Evolutionary conservation across 2,888 invertebrate genomes (phyloP).

Genomic region (Antitype chi): DNA sequence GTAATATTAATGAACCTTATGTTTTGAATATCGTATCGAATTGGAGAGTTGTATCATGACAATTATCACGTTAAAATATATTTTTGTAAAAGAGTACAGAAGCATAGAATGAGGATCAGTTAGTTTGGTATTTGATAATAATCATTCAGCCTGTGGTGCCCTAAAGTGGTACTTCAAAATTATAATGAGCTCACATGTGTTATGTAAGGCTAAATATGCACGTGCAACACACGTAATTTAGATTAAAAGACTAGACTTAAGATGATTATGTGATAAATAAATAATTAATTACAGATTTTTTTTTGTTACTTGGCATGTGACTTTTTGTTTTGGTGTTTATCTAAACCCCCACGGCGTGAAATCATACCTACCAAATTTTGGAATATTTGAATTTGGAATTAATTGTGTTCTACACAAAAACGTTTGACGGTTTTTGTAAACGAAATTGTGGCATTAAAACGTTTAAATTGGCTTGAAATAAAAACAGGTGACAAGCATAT

Average conservation of each 20-base stretch:
- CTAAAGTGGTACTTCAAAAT: background rate
- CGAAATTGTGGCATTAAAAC: too few species aligned
- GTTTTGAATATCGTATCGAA: background rate
- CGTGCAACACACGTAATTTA: background rate
- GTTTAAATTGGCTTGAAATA: too few species aligned
- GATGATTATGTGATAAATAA: constrained; percentile 31
- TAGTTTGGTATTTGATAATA: background rate
- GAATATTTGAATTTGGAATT: background rate
- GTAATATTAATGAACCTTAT: background rate
- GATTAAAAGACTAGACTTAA: background rate
- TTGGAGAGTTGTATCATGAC: background rate
- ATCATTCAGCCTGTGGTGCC: too few species aligned
- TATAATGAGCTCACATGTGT: background rate
- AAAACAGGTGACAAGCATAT: too few species aligned
- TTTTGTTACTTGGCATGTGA: background rate
- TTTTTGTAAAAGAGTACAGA: background rate
- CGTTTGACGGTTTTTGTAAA: background rate
- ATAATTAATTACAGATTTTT: background rate
- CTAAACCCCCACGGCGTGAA: background rate
- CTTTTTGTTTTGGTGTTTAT: background rate
- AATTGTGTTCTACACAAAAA: background rate
- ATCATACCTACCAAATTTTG: background rate
- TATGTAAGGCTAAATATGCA: background rate
- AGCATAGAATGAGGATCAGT: background rate
- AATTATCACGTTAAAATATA: too few species aligned